phyloP scores from a whole-genome alignment of 2,888 invertebrate species.

The Tachina lurida region DNA sequence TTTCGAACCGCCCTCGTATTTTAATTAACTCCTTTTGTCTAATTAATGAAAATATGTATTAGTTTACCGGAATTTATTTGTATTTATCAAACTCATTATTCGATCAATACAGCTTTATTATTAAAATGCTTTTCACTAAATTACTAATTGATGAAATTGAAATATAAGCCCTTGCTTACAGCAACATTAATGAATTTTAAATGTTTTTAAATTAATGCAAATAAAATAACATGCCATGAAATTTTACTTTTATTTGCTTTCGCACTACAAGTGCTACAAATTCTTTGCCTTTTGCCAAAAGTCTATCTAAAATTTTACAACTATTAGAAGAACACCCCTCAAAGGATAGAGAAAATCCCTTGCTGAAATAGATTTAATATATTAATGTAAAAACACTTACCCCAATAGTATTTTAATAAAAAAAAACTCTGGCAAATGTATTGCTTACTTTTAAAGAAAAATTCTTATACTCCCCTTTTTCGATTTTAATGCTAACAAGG shows the following conservation, averaged over 20 bases:
- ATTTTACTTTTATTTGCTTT: neutral
- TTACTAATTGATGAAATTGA: too few relatives aligned
- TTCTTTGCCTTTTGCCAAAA: neutral
- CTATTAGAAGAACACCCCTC: conserved; percentile 7
- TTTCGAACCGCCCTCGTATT: too few relatives aligned
- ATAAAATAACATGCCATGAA: conserved; percentile 3
- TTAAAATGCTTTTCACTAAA: too few relatives aligned
- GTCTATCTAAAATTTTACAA: conserved; percentile 7
- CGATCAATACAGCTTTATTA: too few relatives aligned
- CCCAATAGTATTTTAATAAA: conserved; percentile 21
- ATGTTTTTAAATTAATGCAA: conserved; percentile 5
- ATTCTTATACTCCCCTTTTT: conserved; percentile 19
- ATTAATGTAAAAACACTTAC: conserved; percentile 45
- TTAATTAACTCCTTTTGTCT: too few relatives aligned
- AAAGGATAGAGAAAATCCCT: conserved; percentile 34
- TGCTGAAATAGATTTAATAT: conserved; percentile 11
- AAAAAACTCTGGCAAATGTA: neutral
- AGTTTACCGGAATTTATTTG: too few relatives aligned
- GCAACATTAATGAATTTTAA: neutral
- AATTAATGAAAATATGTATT: too few relatives aligned
- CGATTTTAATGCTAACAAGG: neutral
- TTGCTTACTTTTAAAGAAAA: conserved; percentile 35
- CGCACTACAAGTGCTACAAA: neutral
- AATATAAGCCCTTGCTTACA: neutral
- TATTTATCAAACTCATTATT: too few relatives aligned